Percentiles rank a stretch among this genome's conserved stretches.
Evolutionary conservation across 2,113 vertebrate genomes (phyloP).

Genomic region (Brachyhypopomus occidentalis): DNA sequence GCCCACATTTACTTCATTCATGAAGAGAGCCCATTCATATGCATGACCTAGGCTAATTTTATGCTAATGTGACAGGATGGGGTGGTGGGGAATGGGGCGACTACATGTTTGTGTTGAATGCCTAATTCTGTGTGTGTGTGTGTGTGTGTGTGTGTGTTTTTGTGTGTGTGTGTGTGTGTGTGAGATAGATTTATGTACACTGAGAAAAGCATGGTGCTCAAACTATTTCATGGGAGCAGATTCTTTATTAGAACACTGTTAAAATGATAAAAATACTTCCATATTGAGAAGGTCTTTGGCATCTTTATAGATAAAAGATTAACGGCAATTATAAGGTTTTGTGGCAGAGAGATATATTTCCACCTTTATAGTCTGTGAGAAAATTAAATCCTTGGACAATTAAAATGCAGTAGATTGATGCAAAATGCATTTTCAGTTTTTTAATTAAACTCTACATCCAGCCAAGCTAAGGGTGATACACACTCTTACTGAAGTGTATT

Average conservation of each 20-base stretch:
- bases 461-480: not conserved
- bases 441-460: slow-evolving; percentile 27
- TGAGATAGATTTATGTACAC: slow-evolving; percentile 24
- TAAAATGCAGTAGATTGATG: slow-evolving; percentile 49
- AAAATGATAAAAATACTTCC: slow-evolving; percentile 36
- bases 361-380: slow-evolving; percentile 20
- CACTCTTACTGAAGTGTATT: not conserved
- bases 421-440: slow-evolving; percentile 51
- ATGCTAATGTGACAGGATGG: slow-evolving; percentile 67
- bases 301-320: slow-evolving; percentile 51
- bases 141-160: slow-evolving; percentile 23
- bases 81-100: slow-evolving; percentile 44
- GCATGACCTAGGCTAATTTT: slow-evolving; percentile 69
- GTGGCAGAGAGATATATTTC: slow-evolving; percentile 35
- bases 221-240: not conserved
- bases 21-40: slow-evolving; percentile 72
- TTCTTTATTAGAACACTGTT: slow-evolving; percentile 29
- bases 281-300: slow-evolving; percentile 40
- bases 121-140: slow-evolving; percentile 41
- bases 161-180: slow-evolving; percentile 8
- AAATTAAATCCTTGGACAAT: slow-evolving; percentile 46
- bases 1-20: slow-evolving; percentile 63
- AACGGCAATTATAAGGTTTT: slow-evolving; percentile 50
- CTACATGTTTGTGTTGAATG: slow-evolving; percentile 32
- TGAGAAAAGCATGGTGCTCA: not conserved